Evolutionary conservation across 2,888 invertebrate species (phyloP).

Genomic region (Apamea anceps): DNA sequence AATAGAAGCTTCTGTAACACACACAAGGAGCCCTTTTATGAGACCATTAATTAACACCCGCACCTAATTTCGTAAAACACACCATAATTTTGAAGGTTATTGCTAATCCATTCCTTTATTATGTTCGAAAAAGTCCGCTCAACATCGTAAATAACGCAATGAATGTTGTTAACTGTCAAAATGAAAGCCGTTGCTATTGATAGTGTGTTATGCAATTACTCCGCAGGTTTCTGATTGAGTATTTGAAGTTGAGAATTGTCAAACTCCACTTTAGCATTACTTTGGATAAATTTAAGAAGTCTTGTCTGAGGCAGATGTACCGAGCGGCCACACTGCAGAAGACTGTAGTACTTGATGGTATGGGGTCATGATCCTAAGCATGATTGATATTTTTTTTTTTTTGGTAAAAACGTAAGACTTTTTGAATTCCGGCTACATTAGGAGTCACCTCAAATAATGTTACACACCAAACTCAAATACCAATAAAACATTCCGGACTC

Average conservation of each 20-base stretch:
- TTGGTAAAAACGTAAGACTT: no score
- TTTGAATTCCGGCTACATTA: background rate
- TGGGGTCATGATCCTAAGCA: background rate
- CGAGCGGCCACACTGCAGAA: background rate
- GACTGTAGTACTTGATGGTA: background rate
- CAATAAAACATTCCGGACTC: slow-evolving; percentile 80
- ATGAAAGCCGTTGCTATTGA: background rate
- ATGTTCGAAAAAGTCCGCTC: no score
- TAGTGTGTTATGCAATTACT: no score
- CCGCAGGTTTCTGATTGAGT: background rate
- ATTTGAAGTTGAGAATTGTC: background rate
- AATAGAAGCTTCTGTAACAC: background rate
- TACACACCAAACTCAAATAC: slow-evolving; percentile 61
- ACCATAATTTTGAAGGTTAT: background rate
- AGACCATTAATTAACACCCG: background rate
- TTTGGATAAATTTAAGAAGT: background rate
- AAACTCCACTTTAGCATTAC: background rate
- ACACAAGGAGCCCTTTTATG: background rate
- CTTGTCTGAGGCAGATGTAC: background rate
- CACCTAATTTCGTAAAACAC: background rate
- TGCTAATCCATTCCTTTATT: background rate
- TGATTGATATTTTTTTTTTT: no score
- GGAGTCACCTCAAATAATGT: background rate
- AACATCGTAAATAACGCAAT: no score
- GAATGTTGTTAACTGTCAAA: background rate